Base-by-base conservation (phyloP, 2,797 vertebrate genomes). In the Hippoglossus hippoglossus region DNA sequence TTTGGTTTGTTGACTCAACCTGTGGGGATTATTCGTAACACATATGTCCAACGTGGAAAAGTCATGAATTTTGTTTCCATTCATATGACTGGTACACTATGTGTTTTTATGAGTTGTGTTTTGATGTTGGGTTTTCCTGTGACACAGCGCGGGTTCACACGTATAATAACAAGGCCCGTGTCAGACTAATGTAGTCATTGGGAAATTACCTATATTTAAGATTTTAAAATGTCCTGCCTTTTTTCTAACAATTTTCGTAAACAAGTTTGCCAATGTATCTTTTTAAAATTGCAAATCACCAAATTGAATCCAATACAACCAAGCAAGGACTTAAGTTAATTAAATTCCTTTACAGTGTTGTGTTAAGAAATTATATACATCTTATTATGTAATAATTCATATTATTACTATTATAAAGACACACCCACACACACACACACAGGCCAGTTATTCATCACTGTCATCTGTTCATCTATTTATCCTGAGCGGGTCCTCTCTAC, bases 1-100 rank as follows among this genome's bases (percentile, higher is more conserved):
- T 71, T 64, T 52, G 56, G 18, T 56, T 89, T 49, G 81, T 85
- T 90, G 68, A 83, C 67, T 68, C 70, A 71, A 49, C 8, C 47
- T 25, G 54, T 66, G 44, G 16, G 44, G 18, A 22, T 64, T 50
- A 68, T 63, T 51, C 73, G 13, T 41, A 52, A 73, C 69, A 80
- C 60, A 59, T 59, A 61, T 79, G 75, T 64, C 47, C 60, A 15
- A 46, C 21, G 24, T 64, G 39, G 79, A 75, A 71, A 69, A 24
- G 41, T 74, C 64, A 46, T n/a, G 36, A 60, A 72, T 64, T 47
- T 79, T 84, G 65, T 51, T 67, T 22, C 3, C 58, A 55, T 66
- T 72, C 50, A 36, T 62, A 36, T 68, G 67, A 75, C 28, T 67
- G 26, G 63, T 13, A 61, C 3, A 24, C 4, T 46, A 12, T 71